phyloP scores from a whole-genome alignment of 2,113 vertebrate genomes.

The crab-eating macaque (Macaca fascicularis) region T2T-MFA8v1.1 NC_088381.1:119471001-119471500 shows the following conservation, averaged over 20 bases:
- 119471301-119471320: background rate
- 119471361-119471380: conserved; percentile 53
- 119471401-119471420: background rate
- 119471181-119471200: conserved; percentile 40
- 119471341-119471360: conserved; percentile 16
- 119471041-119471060: conserved; percentile 42
- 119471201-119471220: background rate
- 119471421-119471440: background rate
- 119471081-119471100: conserved; percentile 63
- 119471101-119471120: conserved; percentile 60
- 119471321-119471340: conserved; percentile 20
- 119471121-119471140: conserved; percentile 61
- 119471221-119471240: background rate
- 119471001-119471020: conserved; percentile 52
- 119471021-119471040: conserved; percentile 53
- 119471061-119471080: conserved; percentile 72
- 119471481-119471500: background rate
- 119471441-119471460: background rate
- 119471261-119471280: conserved; percentile 10
- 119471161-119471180: background rate
- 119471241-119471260: background rate
- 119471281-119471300: background rate
- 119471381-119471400: conserved; percentile 38
- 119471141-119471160: background rate
- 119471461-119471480: background rate